Base-by-base conservation (phyloP, 2,113 vertebrate species). In the Sander vitreus region DNA sequence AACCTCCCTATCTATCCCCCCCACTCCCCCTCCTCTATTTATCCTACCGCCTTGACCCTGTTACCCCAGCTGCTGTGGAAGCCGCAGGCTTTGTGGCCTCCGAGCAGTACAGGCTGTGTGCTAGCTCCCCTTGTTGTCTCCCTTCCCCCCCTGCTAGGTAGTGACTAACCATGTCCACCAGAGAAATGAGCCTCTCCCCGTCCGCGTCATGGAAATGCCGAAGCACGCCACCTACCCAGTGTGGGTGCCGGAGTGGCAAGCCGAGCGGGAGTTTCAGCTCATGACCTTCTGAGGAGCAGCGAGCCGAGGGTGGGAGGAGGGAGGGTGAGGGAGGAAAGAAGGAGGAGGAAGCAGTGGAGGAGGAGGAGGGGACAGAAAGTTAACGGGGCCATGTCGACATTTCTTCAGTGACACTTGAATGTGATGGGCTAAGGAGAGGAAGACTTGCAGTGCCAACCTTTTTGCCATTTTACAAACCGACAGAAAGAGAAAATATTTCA, bases 201-300 rank as follows among this genome's bases (percentile, higher is more conserved):
- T 95, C 90, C 94, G 95, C 87, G 88, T 95, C 92, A 95, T 93
- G 95, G 95, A 96, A 94, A 93, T 94, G 66, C 95, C 95, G 94
- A 96, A 96, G 95, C 95, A 96, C 86, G 95, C 95, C 93, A 96
- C 95, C 92, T 96, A 96, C 91, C 95, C 95, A 27, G 95, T 96
- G 90, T 96, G 95, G 95, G 94, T 96, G 93, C 94, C 95, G 54
- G 95, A 96, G 84, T 96, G 95, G 95, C 95, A 95, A 89, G 94
- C 93, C 89, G 95, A 96, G 90, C 93, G 94, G 93, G 94, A 96
- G 93, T 96, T 96, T 95, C 95, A 96, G 92, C 95, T 96, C 93
- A 96, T 96, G 95, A 96, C 95, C 95, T 96, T 96, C 95, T 96
- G 94, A 96, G 93, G 94, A 95, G 88, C 93, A 18, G 83, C 92